Conservation (phyloP, 92 coral and sea anemone genomes). For the Porites cylindrica region DNA sequence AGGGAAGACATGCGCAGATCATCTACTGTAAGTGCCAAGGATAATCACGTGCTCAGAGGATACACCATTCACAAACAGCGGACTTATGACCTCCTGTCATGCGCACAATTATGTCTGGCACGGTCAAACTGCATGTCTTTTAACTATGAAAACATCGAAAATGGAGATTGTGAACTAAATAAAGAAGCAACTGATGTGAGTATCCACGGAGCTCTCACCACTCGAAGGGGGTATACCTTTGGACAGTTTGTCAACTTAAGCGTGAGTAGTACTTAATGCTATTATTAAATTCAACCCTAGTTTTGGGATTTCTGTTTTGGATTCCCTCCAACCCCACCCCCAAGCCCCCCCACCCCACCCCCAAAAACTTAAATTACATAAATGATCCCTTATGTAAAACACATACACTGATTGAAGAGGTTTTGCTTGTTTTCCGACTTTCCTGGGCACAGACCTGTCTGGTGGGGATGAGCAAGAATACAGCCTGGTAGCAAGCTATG, state of each 20-base stretch:
- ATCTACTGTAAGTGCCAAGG: slow-evolving; percentile 46
- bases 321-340: not conserved
- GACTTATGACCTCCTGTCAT: slow-evolving; percentile 60
- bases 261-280: slow-evolving; percentile 16
- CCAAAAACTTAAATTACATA: too few relatives aligned
- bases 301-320: not conserved
- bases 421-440: too few relatives aligned
- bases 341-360: too few relatives aligned
- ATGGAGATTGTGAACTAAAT: slow-evolving; percentile 72
- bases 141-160: slow-evolving; percentile 60
- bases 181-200: not conserved
- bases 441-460: too few relatives aligned
- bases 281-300: not conserved
- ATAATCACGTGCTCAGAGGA: slow-evolving; percentile 61
- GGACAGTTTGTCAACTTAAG: slow-evolving; percentile 45
- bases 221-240: slow-evolving; percentile 38
- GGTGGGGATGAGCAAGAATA: too few relatives aligned
- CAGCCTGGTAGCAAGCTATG: too few relatives aligned
- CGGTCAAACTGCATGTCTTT: slow-evolving; percentile 67
- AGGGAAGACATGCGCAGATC: slow-evolving; percentile 52
- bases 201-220: not conserved
- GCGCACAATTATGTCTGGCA: slow-evolving; percentile 76
- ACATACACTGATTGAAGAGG: too few relatives aligned
- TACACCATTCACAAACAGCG: slow-evolving; percentile 63
- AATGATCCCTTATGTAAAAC: too few relatives aligned